Conservation (phyloP, 2,888 invertebrate genomes). For the Clusia tigrina region DNA sequence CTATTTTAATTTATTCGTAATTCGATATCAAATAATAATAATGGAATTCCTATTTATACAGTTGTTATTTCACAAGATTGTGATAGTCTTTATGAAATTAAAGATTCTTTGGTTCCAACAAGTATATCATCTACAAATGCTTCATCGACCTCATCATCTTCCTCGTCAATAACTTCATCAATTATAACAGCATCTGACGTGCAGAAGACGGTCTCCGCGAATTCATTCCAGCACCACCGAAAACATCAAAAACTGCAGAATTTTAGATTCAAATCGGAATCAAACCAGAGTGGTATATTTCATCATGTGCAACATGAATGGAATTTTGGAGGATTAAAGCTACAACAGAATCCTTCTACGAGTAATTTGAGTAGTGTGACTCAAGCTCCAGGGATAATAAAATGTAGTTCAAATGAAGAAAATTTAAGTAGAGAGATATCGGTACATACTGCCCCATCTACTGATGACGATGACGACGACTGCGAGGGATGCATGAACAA, state of each 20-base stretch:
- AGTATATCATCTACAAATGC: constrained; percentile 43
- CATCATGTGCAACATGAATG: constrained; percentile 63
- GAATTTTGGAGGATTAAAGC: constrained; percentile 60
- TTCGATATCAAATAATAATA: too few species aligned
- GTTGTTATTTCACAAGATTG: constrained; percentile 44
- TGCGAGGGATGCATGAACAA: constrained; percentile 44
- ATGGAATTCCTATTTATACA: too few species aligned
- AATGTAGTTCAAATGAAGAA: background rate
- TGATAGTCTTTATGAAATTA: constrained; percentile 50
- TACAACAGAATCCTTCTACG: constrained; percentile 31
- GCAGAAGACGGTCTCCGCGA: constrained; percentile 45
- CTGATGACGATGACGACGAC: constrained; percentile 45
- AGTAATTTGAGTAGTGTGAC: constrained; percentile 36
- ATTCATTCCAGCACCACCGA: constrained; percentile 30
- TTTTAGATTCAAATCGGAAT: background rate
- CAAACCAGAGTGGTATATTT: constrained; percentile 54
- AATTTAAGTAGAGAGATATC: constrained; percentile 11
- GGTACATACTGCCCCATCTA: constrained; percentile 35
- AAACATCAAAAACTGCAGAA: constrained; percentile 25
- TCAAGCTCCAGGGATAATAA: constrained; percentile 19
- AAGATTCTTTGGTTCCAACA: constrained; percentile 35
- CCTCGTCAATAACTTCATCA: constrained; percentile 37
- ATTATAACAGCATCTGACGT: constrained; percentile 41
- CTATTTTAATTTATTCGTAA: too few species aligned
- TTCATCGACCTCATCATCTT: constrained; percentile 48